Base-by-base conservation (phyloP, 1,140 invertebrate species). In the Aphelenchoides besseyi region DNA sequence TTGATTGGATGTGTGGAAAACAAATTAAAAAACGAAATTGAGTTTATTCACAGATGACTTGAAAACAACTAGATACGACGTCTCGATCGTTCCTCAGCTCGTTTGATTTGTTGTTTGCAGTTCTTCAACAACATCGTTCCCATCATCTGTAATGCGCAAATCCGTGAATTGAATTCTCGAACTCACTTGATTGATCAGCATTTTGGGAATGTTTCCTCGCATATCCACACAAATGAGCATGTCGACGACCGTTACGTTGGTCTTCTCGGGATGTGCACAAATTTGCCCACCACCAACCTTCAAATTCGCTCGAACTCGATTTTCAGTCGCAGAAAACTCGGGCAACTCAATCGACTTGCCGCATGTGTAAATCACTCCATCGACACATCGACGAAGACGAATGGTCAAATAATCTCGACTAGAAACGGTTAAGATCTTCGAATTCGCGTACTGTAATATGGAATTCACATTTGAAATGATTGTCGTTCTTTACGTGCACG, bases 281-380 rank as follows among this genome's bases (percentile, higher is more conserved):
- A 69, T 70, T 18, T 23, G 16, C 3, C 67, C 67, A 30, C 67
- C 67, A 23, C 68, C 29, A n/a, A 69, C 61, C 12, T 69, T 12
- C 61, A 69, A 23, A 29, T 70, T 30, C 12, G 12, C 57, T n/a
- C 67, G 64, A 1, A 71, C 68, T 70, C 67, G 67, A 69, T 30
- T 62, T 2, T 5, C 33, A 5, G 16, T 66, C 12, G 70, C 64
- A 2, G 67, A 62, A 12, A 69, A n/a, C 12, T 69, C 67, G 59
- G 59, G 59, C n/a, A 30, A n/a, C 1, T 69, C 67, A n/a, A 69
- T 33, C 23, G 67, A 68, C n/a, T 12, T 23, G 64, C 63, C 63
- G 18, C 61, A 26, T n/a, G 67, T 69, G 64, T 69, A 69, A 12
- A 69, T 3, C 16, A 69, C 67, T 18, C 67, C 67, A 29, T 69